These are phyloP conservation scores for Ancistrus triradiatus DNA, from an alignment of 2,113 vertebrate species.

Conservation along the genomic window DNA sequence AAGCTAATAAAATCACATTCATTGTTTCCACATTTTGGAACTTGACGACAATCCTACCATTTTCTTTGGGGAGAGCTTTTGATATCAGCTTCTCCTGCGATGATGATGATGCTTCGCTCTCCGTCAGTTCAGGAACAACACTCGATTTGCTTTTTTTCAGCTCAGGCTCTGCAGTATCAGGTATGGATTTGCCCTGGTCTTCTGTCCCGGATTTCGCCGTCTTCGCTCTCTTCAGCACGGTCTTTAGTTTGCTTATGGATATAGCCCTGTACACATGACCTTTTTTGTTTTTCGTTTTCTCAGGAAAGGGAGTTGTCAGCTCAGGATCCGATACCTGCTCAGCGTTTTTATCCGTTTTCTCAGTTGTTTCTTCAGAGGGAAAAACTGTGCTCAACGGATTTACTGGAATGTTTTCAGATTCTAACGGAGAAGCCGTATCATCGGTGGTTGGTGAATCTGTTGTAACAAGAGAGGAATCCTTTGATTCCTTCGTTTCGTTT, in stretches of 20 bases:
- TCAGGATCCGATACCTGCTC: constrained; percentile 19
- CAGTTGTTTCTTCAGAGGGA: neutral
- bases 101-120: neutral
- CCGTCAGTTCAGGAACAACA: neutral
- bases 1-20: too few relatives aligned
- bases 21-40: too few relatives aligned
- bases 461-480: neutral
- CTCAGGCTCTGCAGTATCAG: constrained; percentile 22
- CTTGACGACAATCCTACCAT: constrained; percentile 37
- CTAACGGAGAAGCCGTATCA: too few relatives aligned
- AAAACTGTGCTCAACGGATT: neutral
- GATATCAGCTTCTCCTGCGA: neutral
- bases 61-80: constrained; percentile 35
- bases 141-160: constrained; percentile 23
- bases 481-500: constrained; percentile 9
- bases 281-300: constrained; percentile 33
- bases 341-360: constrained; percentile 9
- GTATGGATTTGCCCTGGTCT: neutral
- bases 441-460: too few relatives aligned
- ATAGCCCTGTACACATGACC: constrained; percentile 44
- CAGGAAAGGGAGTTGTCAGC: neutral
- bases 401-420: constrained; percentile 6
- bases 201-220: constrained; percentile 11
- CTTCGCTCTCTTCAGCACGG: constrained; percentile 54
- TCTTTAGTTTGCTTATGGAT: constrained; percentile 58